Evolutionary conservation across 2,113 vertebrate species (phyloP).

Genomic region (Vidua chalybeata): DNA sequence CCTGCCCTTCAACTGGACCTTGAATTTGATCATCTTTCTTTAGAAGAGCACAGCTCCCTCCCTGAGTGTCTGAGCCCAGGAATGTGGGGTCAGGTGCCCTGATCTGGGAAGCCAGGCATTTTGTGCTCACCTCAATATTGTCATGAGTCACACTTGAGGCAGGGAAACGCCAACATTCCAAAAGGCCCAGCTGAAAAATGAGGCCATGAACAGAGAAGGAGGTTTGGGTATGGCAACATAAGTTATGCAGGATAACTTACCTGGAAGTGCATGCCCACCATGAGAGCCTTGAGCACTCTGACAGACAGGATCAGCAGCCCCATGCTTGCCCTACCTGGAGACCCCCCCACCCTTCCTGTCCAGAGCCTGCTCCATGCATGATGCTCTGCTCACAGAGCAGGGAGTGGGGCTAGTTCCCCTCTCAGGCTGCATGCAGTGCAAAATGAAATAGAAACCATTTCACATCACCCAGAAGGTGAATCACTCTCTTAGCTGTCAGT

Average conservation of each 20-base stretch:
- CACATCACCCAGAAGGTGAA: background rate
- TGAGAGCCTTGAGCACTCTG: background rate
- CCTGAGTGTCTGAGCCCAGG: background rate
- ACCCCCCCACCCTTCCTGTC: background rate
- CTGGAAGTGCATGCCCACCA: background rate
- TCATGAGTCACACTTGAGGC: background rate
- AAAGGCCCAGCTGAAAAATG: background rate
- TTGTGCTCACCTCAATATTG: background rate
- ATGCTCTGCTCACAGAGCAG: background rate
- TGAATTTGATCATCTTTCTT: background rate
- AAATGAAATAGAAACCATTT: background rate
- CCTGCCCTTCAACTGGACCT: background rate
- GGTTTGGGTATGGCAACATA: background rate
- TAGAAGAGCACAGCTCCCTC: background rate
- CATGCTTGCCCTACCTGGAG: background rate
- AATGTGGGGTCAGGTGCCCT: background rate
- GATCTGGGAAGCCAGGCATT: background rate
- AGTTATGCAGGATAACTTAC: background rate
- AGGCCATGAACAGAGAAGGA: background rate
- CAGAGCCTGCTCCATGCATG: background rate
- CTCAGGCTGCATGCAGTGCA: background rate
- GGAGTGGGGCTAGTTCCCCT: background rate
- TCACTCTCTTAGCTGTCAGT: background rate
- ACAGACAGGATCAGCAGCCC: background rate
- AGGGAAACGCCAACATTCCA: background rate